Evolutionary conservation across 1,140 invertebrate genomes (phyloP).

Genomic region (Caenorhabditis elegans): WBcel235 BX284602.5:4434501-4435000

Average conservation of each 20-base stretch:
- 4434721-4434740: not conserved
- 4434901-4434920: not conserved
- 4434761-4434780: no score
- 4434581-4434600: not conserved
- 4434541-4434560: not conserved
- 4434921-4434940: not conserved
- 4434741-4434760: no score
- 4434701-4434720: not conserved
- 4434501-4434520: no score
- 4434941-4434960: slow-evolving; percentile 12
- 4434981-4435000: slow-evolving; percentile 15
- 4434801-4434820: no score
- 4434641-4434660: not conserved
- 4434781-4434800: no score
- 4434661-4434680: not conserved
- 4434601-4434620: not conserved
- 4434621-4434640: not conserved
- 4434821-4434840: no score
- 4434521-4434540: not conserved
- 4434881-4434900: not conserved
- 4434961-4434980: slow-evolving; percentile 5
- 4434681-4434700: not conserved
- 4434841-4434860: no score
- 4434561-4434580: not conserved
- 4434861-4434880: no score